These are phyloP conservation scores for Listronotus oregonensis DNA, from an alignment of 1,140 invertebrate species.

Conservation along the genomic window DNA sequence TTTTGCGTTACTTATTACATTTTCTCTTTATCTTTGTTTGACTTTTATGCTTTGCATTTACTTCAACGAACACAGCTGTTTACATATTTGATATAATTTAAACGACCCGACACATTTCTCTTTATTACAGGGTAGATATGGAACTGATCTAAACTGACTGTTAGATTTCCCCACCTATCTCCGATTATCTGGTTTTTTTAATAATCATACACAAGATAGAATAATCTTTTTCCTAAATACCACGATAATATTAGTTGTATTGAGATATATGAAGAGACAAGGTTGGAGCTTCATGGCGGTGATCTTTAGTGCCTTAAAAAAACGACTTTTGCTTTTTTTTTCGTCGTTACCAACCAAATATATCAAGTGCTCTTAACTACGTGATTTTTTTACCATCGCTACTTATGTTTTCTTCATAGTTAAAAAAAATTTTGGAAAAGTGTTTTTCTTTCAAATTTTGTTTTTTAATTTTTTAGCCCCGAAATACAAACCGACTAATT, in stretches of 20 bases:
- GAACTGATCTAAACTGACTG: slow-evolving; percentile 9
- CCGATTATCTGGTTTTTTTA: slow-evolving; percentile 22
- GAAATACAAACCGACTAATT: too few species aligned
- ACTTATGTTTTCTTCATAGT: too few species aligned
- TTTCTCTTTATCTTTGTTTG: slow-evolving; percentile 9
- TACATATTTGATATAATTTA: slow-evolving; percentile 15
- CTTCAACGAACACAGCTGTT: slow-evolving; percentile 6
- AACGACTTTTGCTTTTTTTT: neutral
- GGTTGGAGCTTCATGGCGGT: neutral
- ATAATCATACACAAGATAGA: slow-evolving; percentile 27
- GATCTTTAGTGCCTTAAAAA: neutral
- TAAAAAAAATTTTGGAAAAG: too few species aligned
- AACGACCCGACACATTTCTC: slow-evolving; percentile 1
- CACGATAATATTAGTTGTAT: slow-evolving; percentile 19
- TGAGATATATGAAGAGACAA: slow-evolving; percentile 13
- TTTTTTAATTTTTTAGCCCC: too few species aligned
- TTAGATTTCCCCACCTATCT: slow-evolving; percentile 19
- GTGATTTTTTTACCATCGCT: too few species aligned
- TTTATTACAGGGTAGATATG: slow-evolving; percentile 6
- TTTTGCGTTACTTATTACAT: neutral
- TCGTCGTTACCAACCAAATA: too few species aligned
- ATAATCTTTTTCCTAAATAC: slow-evolving; percentile 23
- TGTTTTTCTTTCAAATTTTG: too few species aligned
- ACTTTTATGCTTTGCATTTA: slow-evolving; percentile 2
- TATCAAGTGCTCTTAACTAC: too few species aligned